Evolutionary conservation across 2,888 invertebrate species (phyloP).

Genomic region (Drosophila crucigera): DNA sequence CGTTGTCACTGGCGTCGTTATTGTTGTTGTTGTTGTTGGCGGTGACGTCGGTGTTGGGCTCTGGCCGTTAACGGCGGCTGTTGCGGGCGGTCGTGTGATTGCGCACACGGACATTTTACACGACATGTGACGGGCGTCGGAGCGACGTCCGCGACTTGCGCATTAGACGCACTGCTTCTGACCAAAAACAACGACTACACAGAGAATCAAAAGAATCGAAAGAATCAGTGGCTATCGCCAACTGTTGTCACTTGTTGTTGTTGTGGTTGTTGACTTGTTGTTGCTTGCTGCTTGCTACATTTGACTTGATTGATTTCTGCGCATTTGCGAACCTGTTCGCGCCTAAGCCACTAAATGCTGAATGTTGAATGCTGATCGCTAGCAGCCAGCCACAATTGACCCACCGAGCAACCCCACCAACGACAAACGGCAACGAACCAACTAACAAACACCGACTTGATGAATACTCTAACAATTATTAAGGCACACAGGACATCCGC

Average conservation of each 20-base stretch:
- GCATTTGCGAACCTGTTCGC: slow-evolving; percentile 62
- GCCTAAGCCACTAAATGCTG: slow-evolving; percentile 37
- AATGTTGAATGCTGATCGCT: slow-evolving; percentile 1
- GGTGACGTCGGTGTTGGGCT: slow-evolving; percentile 1
- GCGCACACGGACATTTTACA: slow-evolving; percentile 85
- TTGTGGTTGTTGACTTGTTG: slow-evolving; percentile 7
- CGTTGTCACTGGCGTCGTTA: slow-evolving; percentile 5
- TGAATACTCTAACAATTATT: slow-evolving; percentile 15
- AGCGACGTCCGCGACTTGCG: slow-evolving; percentile 28
- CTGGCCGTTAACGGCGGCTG: slow-evolving; percentile 36
- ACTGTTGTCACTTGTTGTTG: slow-evolving; percentile 12
- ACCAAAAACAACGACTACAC: slow-evolving; percentile 5
- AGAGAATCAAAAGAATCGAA: not conserved
- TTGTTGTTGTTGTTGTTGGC: slow-evolving; percentile 11
- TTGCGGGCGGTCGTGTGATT: slow-evolving; percentile 61
- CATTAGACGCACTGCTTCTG: slow-evolving; percentile 48
- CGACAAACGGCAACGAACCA: not conserved
- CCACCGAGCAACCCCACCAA: slow-evolving; percentile 21
- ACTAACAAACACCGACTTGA: not conserved
- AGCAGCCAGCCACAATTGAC: slow-evolving; percentile 21
- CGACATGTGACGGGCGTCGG: slow-evolving; percentile 56
- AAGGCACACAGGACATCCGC: not conserved
- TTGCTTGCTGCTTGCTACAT: slow-evolving; percentile 14
- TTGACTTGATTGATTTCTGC: slow-evolving; percentile 50
- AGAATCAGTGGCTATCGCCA: slow-evolving; percentile 7